Conservation (phyloP, 2,888 invertebrate species). For the Patella caerulea region DNA sequence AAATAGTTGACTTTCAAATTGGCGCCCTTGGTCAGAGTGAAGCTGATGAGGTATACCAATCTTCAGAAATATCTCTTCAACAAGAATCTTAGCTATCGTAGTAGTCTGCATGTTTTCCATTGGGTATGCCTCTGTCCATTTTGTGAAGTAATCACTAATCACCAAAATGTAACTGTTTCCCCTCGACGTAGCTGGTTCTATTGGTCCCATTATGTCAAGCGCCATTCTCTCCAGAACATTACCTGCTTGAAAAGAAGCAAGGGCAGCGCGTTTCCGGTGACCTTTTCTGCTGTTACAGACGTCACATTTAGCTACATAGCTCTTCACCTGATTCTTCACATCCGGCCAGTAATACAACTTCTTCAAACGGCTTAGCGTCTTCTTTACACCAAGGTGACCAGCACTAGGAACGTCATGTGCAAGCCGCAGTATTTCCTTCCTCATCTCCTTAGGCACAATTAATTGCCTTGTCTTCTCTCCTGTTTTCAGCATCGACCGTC, state of each 20-base stretch:
- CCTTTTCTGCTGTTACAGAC: neutral
- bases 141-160: neutral
- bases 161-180: conserved; percentile 25
- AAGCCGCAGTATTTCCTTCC: neutral
- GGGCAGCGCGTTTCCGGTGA: neutral
- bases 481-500: no score
- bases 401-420: neutral
- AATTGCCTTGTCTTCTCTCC: no score
- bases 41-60: conserved; percentile 30
- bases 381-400: conserved; percentile 3
- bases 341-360: neutral
- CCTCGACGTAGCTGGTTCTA: conserved; percentile 15
- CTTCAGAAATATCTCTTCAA: conserved; percentile 28
- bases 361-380: neutral
- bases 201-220: conserved; percentile 28
- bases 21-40: conserved; percentile 34
- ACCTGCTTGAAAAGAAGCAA: conserved; percentile 5
- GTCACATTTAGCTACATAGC: neutral
- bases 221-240: conserved; percentile 34
- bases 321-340: neutral
- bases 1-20: conserved; percentile 35
- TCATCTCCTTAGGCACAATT: no score
- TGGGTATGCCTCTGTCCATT: neutral
- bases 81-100: conserved; percentile 26
- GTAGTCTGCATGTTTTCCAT: neutral